Evolutionary conservation across 2,113 vertebrate species (phyloP), one percentile per base, ranked within the genome.

Genomic region (Helogale parvula): DNA sequence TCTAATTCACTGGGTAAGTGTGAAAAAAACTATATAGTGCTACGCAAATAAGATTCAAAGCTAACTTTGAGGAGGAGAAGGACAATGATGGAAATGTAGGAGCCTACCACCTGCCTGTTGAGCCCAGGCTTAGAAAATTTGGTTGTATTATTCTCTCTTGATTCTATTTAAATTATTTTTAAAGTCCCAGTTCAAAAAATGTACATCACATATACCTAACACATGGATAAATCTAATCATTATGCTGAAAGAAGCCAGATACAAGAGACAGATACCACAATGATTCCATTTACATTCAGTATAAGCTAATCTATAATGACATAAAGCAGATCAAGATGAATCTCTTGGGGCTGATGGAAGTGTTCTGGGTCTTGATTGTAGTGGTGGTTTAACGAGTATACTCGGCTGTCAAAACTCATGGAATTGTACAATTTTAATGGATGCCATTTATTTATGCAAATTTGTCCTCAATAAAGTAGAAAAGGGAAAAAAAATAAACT

Each of bases 161-260:
- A 69, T 68, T 90, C 23, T 79, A 85, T 74, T 91, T 74, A 69
- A 63, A 80, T 72, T 88, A n/a, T 54, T 71, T 91, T 92, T 71
- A n/a, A 88, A 87, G 76, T 74, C 76, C 76, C 17, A 52, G 15
- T 88, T 84, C 17, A 23, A 21, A 86, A 91, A 88, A 69, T 47
- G 2, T 13, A 21, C 14, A 38, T 83, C 2, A 27, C 0, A 21
- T 25, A 80, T 21, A 79, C 19, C 35, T 57, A 87, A 29, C 29
- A 60, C 14, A 71, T 29, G 47, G 47, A 80, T 85, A 45, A 92
- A 85, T 66, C 65, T 80, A 54, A 60, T 87, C 50, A 95, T 65
- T 63, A 52, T 45, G 21, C 33, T 90, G 19, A 68, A 87, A 74
- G n/a, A 92, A 82, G 19, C 5, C n/a, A 89, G 57, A 76, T 38